A percentile compares a stretch with the other conserved stretches of the same genome.
Evolutionary conservation across 2,888 invertebrate genomes (phyloP).

Genomic region (Onthophagus sagittarius): DNA sequence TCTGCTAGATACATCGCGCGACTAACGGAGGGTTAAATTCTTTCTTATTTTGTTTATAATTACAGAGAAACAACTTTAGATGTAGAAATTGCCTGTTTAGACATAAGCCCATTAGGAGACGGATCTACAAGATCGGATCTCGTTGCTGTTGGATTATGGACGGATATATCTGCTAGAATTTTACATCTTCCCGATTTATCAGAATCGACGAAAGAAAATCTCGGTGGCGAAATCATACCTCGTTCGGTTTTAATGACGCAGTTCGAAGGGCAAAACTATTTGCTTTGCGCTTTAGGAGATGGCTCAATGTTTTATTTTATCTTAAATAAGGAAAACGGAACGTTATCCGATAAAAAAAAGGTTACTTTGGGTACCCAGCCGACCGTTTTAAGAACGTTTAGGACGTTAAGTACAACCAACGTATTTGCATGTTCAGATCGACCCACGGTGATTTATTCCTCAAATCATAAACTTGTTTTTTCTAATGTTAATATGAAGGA

Average conservation of each 20-base stretch:
- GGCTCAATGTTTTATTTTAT: constrained; percentile 97
- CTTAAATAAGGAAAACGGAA: constrained; percentile 70
- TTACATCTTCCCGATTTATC: constrained; percentile 76
- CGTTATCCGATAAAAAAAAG: constrained; percentile 84
- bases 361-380: constrained; percentile 97
- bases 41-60: constrained; percentile 11
- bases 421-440: constrained; percentile 99
- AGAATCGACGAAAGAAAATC: constrained; percentile 79
- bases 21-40: too few relatives aligned
- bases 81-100: constrained; percentile 94
- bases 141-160: constrained; percentile 94
- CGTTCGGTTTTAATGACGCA: constrained; percentile 92
- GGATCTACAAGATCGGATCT: constrained; percentile 63
- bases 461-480: constrained; percentile 97
- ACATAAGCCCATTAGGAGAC: constrained; percentile 76
- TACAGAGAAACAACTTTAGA: constrained; percentile 69
- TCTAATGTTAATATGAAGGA: constrained; percentile 96
- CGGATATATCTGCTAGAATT: constrained; percentile 89
- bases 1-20: too few relatives aligned
- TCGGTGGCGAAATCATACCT: constrained; percentile 95
- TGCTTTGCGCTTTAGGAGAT: constrained; percentile 92
- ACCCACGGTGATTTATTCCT: constrained; percentile 97
- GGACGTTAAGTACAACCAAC: constrained; percentile 86
- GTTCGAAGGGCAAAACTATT: constrained; percentile 86
- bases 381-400: constrained; percentile 86